phyloP scores from a whole-genome alignment of 2,797 vertebrate genomes.

The Urocyon cinereoargenteus region DNA sequence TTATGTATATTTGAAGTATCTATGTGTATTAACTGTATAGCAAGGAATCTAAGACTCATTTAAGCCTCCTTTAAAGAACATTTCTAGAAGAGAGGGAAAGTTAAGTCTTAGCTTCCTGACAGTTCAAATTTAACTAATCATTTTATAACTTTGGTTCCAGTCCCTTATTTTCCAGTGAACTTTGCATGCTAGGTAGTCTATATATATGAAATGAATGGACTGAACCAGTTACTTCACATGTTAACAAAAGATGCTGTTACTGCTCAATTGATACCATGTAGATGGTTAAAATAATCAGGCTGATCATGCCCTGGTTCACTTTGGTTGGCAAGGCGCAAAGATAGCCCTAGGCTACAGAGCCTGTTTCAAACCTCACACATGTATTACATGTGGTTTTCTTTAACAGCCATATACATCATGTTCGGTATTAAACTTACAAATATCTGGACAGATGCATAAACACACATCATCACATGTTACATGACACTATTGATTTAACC shows the following conservation, averaged over 20 bases:
- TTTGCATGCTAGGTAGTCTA: slow-evolving; percentile 28
- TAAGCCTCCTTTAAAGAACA: slow-evolving; percentile 57
- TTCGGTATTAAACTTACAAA: slow-evolving; percentile 65
- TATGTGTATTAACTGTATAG: neutral
- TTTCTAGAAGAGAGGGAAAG: slow-evolving; percentile 39
- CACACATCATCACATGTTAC: slow-evolving; percentile 59
- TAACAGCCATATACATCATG: slow-evolving; percentile 54
- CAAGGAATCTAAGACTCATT: slow-evolving; percentile 31
- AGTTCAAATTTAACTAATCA: slow-evolving; percentile 61
- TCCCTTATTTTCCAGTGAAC: slow-evolving; percentile 42
- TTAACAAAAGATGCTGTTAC: slow-evolving; percentile 59
- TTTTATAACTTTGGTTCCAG: slow-evolving; percentile 57
- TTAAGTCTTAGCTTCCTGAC: slow-evolving; percentile 58
- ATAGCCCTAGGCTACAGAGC: slow-evolving; percentile 34
- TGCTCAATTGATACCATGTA: slow-evolving; percentile 48
- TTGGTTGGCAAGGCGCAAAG: slow-evolving; percentile 44
- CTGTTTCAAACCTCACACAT: slow-evolving; percentile 40
- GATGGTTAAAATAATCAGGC: slow-evolving; percentile 57
- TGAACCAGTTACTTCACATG: slow-evolving; percentile 38
- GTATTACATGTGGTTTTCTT: slow-evolving; percentile 47
- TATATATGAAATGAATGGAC: slow-evolving; percentile 10
- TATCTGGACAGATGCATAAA: slow-evolving; percentile 71
- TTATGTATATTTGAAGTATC: neutral
- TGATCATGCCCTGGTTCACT: neutral
- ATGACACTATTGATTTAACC: slow-evolving; percentile 56